Base-by-base conservation (phyloP, 2,113 vertebrate species). In the Donacobius atricapilla region DNA sequence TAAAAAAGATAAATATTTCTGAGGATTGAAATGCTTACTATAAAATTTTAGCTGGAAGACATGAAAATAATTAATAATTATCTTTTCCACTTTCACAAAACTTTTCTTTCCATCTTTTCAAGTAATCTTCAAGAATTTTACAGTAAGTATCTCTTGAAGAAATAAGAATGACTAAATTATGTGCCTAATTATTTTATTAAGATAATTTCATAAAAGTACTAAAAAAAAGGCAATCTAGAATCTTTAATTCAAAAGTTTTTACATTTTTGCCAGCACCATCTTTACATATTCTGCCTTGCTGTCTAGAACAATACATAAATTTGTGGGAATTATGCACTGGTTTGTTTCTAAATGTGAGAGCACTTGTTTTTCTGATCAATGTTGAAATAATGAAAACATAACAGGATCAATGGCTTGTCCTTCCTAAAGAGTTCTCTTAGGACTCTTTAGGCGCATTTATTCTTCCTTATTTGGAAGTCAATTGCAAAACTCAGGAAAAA, bases 381-480 rank as follows among this genome's bases (percentile, higher is more conserved):
- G 53, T 72, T 1, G 10, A 82, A 95, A 71, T 75, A 85, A 85
- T 76, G 82, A 91, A 89, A 94, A 48, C 20, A 28, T 64, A 91
- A 60, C 15, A 76, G 40, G 65, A 93, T 93, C 90, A 63, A 93
- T 91, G 84, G 9, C 10, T 84, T 82, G 78, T 79, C 78, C 78
- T 91, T 91, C 61, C 73, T 87, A 68, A 78, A 91, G 48, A 58
- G 31, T 33, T 93, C 17, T 64, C 21, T 82, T 53, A 30, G 2
- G 45, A 53, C 21, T 28, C 88, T 83, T 78, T 13, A 56, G 39
- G 51, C 19, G 18, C 44, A 73, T 90, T 90, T 87, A 44, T 78
- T 86, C 40, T 42, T 76, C 54, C 33, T 89, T 84, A 45, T 79
- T 73, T 73, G 40, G 13, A 76, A 75, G 15, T 39, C 51, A 25